These are phyloP conservation scores for Ptychobarbus kaznakovi DNA, from an alignment of 2,797 vertebrate genomes.

Conservation along the genomic window DNA sequence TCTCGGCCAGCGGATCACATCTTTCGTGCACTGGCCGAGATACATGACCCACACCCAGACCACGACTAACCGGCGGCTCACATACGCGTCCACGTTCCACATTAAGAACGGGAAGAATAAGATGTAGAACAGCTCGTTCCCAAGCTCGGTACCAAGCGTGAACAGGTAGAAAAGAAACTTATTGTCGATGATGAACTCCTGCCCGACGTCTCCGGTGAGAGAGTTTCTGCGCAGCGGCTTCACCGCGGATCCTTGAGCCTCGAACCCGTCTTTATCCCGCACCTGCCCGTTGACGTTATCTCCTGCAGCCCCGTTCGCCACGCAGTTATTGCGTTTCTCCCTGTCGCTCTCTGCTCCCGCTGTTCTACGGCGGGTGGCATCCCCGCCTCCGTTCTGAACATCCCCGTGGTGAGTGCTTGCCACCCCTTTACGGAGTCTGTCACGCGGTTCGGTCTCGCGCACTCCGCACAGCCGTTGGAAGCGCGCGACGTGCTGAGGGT, in stretches of 20 bases:
- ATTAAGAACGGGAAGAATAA: conserved; percentile 92
- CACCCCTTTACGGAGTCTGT: conserved; percentile 7
- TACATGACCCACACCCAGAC: conserved; percentile 98
- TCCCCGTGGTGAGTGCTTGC: conserved; percentile 44
- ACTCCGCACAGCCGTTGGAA: conserved; percentile 92
- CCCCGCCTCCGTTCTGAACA: conserved; percentile 55
- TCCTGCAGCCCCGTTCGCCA: conserved; percentile 64
- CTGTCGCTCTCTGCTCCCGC: background rate
- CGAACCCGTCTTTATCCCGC: conserved; percentile 1
- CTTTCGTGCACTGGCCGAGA: conserved; percentile 97
- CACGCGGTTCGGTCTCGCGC: conserved; percentile 50
- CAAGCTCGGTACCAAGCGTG: conserved; percentile 91
- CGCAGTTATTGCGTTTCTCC: conserved; percentile 46
- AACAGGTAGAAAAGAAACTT: conserved; percentile 88
- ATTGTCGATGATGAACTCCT: conserved; percentile 86
- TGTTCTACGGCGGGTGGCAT: conserved; percentile 13
- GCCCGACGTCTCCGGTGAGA: conserved; percentile 84
- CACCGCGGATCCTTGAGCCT: conserved; percentile 43
- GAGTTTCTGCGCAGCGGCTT: conserved; percentile 89
- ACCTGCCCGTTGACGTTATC: background rate
- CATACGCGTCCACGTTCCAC: conserved; percentile 92
- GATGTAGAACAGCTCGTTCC: conserved; percentile 96
- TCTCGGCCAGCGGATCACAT: conserved; percentile 89
- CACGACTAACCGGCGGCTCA: conserved; percentile 87
- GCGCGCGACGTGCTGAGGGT: conserved; percentile 87